phyloP scores from a whole-genome alignment of 2,797 vertebrate species.

The Dromococcyx pavoninus region DNA sequence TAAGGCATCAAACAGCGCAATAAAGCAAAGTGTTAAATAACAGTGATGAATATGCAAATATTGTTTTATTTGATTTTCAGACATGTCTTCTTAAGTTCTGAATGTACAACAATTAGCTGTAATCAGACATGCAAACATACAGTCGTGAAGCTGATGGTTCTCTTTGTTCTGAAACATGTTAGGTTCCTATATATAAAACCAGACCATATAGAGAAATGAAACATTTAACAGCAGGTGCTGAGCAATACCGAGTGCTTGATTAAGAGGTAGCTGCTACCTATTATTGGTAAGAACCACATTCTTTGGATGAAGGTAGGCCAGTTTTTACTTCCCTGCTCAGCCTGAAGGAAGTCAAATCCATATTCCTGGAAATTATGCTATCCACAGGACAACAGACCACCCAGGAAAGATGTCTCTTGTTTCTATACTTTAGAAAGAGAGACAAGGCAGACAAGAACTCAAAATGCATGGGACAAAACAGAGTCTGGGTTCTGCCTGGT shows the following conservation, averaged over 20 bases:
- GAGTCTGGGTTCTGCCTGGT: neutral
- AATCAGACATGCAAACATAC: neutral
- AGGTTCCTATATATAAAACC: neutral
- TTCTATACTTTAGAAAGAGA: neutral
- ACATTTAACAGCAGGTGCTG: neutral
- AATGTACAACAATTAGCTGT: neutral
- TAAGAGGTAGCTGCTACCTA: neutral
- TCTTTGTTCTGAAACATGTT: neutral
- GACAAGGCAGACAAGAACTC: neutral
- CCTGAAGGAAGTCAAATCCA: neutral
- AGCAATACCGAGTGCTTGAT: no score
- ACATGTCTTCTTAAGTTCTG: neutral
- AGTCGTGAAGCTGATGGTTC: neutral
- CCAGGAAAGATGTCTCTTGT: neutral
- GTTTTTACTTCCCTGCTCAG: neutral
- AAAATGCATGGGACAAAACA: neutral
- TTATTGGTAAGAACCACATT: neutral
- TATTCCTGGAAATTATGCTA: neutral
- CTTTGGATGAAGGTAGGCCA: neutral
- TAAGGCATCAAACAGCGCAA: constrained; percentile 69
- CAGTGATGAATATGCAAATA: neutral
- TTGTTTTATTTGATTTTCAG: neutral
- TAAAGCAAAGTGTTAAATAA: neutral
- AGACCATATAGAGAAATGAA: neutral
- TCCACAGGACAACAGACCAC: neutral